A percentile compares a stretch with the other conserved stretches of the same genome.
Evolutionary conservation across 2,113 vertebrate genomes (phyloP).

Genomic region (Erpornis zantholeuca): DNA sequence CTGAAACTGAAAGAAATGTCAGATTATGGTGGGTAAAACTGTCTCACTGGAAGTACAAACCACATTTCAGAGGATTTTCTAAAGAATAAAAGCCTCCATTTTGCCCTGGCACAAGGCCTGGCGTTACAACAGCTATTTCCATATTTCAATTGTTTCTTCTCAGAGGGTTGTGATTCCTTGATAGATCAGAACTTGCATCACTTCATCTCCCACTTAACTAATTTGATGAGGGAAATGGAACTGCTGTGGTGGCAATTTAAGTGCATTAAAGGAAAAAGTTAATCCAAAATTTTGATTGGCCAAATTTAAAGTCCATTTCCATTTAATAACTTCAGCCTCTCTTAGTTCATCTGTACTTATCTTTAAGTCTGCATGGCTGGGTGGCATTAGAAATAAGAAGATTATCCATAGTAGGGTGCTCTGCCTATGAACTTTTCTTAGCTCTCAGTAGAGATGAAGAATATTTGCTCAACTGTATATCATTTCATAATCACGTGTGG

Average conservation of each 20-base stretch:
- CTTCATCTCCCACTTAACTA: constrained; percentile 43
- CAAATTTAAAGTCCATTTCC: constrained; percentile 61
- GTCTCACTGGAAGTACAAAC: not conserved
- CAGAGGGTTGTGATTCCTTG: not conserved
- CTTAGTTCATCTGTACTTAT: constrained; percentile 58
- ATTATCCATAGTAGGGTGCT: constrained; percentile 56
- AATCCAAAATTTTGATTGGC: constrained; percentile 54
- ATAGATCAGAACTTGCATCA: constrained; percentile 1
- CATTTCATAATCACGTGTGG: constrained; percentile 17
- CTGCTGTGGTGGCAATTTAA: constrained; percentile 7
- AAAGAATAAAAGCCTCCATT: not conserved
- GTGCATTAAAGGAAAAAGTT: constrained; percentile 10
- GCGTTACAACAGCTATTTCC: not conserved
- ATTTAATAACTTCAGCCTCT: constrained; percentile 56
- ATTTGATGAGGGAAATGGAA: constrained; percentile 45
- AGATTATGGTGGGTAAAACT: not conserved
- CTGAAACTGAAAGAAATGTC: not conserved
- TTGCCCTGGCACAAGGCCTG: not conserved
- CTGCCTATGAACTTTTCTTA: constrained; percentile 31
- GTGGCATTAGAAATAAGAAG: constrained; percentile 57
- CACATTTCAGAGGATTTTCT: not conserved
- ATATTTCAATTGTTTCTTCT: not conserved
- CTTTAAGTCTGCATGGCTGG: constrained; percentile 59
- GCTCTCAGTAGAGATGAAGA: constrained; percentile 15
- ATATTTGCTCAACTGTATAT: constrained; percentile 23